These are phyloP conservation scores for Cliona cf. orientalis DNA, from an alignment of 37 sponge, comb jelly and placozoan species.

Conservation along the genomic window DNA sequence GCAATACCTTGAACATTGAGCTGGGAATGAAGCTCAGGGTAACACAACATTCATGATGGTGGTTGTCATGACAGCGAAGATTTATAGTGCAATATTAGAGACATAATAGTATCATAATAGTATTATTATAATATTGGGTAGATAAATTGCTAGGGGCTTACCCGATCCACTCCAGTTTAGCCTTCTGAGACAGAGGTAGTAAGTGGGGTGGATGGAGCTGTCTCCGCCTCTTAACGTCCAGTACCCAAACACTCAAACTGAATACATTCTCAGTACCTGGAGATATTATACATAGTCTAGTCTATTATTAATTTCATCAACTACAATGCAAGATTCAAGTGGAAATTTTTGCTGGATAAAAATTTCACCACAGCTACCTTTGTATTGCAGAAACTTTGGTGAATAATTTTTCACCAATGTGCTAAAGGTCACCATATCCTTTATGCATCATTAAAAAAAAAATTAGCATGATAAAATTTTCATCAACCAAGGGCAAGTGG, in stretches of 20 bases:
- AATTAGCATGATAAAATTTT: too few species aligned
- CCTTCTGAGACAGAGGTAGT: constrained; percentile 58
- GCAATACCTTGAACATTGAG: background rate
- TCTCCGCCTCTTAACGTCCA: constrained; percentile 49
- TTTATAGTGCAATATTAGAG: background rate
- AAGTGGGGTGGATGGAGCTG: constrained; percentile 61
- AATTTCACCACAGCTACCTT: background rate
- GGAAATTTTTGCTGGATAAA: too few species aligned
- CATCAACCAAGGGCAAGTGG: too few species aligned
- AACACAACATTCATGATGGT: too few species aligned
- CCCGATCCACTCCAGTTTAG: constrained; percentile 74
- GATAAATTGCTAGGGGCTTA: constrained; percentile 11
- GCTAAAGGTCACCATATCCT: background rate
- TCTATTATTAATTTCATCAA: background rate
- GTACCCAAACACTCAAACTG: constrained; percentile 50
- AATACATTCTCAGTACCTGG: constrained; percentile 54
- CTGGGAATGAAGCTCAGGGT: too few species aligned
- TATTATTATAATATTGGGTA: background rate
- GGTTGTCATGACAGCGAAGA: too few species aligned
- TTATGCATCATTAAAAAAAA: too few species aligned
- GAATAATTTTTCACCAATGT: background rate
- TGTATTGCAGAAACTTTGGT: too few species aligned
- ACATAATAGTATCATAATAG: background rate
- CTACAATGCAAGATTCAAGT: background rate
- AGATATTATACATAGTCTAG: background rate